Conservation (phyloP, 1,140 invertebrate species). For the Drosophila aff. region DNA sequence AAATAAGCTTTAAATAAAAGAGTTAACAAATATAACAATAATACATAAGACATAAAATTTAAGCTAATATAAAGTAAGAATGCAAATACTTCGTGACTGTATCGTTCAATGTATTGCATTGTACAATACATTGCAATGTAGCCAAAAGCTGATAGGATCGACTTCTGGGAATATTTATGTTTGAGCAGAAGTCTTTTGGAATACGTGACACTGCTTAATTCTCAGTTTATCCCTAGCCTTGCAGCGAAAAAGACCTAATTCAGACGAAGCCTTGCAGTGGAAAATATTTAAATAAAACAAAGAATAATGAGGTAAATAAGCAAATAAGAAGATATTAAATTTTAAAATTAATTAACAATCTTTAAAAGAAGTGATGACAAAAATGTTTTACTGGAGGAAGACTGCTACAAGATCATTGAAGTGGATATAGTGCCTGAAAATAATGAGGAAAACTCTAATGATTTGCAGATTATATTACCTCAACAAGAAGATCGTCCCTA, state of each 20-base stretch:
- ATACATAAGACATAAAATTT: not conserved
- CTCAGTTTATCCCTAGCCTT: slow-evolving; percentile 41
- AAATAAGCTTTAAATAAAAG: not conserved
- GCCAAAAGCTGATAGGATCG: not conserved
- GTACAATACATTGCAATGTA: not conserved
- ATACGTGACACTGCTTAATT: slow-evolving; percentile 2
- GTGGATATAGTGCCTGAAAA: not conserved
- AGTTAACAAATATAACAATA: not conserved
- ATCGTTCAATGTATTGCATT: no score
- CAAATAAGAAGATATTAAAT: no score
- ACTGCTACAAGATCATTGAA: slow-evolving; percentile 5
- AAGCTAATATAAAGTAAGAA: not conserved
- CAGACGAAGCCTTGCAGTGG: not conserved
- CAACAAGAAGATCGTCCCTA: not conserved
- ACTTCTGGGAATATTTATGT: slow-evolving; percentile 2
- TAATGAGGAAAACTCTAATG: not conserved
- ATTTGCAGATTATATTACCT: not conserved
- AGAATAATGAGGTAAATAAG: slow-evolving; percentile 25
- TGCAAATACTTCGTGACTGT: not conserved
- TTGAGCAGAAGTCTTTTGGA: not conserved
- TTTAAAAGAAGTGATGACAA: slow-evolving; percentile 25
- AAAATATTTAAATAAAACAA: slow-evolving; percentile 6
- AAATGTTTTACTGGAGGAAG: slow-evolving; percentile 18
- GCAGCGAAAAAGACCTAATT: slow-evolving; percentile 15
- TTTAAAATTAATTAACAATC: not conserved